A percentile compares a stretch with the other conserved stretches of the same genome.
phyloP scores from a whole-genome alignment of 2,888 invertebrate genomes.

The Patella depressa region DNA sequence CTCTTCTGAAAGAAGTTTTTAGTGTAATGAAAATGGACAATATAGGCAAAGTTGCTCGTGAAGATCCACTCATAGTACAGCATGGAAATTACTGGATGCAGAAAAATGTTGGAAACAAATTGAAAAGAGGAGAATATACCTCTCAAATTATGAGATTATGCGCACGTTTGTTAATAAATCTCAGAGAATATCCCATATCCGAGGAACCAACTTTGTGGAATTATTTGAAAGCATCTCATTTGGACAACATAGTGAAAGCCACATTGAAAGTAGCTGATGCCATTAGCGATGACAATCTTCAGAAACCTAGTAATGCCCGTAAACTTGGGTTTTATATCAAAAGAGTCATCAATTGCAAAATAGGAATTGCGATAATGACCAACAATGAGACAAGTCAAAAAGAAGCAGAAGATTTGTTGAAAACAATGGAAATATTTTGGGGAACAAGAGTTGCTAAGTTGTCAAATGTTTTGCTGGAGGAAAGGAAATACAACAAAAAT shows the following conservation, averaged over 20 bases:
- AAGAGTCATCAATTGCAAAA: neutral
- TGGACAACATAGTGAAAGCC: neutral
- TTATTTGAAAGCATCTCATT: neutral
- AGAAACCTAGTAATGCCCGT: conserved; percentile 4
- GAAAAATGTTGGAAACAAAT: neutral
- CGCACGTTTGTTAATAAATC: no score
- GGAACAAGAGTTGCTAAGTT: neutral
- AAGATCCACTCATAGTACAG: conserved; percentile 2
- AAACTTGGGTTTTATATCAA: neutral
- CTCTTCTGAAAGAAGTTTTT: conserved; percentile 4
- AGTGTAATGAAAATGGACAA: neutral
- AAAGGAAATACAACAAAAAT: conserved; percentile 4
- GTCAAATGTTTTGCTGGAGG: neutral
- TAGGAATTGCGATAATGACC: conserved; percentile 2
- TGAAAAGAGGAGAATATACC: neutral
- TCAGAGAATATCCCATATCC: neutral
- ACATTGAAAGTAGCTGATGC: neutral
- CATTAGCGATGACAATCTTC: neutral
- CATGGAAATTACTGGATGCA: neutral
- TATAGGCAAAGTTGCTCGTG: neutral
- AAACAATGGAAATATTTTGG: neutral
- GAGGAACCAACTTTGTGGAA: conserved; percentile 2
- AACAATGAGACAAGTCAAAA: neutral
- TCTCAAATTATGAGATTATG: conserved; percentile 3
- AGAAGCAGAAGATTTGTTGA: conserved; percentile 9